Evolutionary conservation across 2,888 invertebrate species (phyloP), one percentile per base, ranked within the genome.

Genomic region (Anodontia alba): DNA sequence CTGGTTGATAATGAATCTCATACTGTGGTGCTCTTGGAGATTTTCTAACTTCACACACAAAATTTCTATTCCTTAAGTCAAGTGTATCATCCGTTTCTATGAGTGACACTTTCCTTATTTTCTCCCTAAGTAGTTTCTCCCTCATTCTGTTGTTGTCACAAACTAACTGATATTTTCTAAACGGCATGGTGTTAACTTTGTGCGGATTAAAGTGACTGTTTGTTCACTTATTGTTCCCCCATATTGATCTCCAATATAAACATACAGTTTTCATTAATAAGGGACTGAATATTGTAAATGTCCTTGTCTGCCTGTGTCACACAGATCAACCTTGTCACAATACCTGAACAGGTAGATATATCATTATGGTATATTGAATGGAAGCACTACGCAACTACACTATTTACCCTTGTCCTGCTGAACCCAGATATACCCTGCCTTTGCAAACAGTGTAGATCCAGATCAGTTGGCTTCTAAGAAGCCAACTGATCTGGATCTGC

Each of bases 1-100:
- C 73, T 78, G 81, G 81, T 62, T 81, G 74, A 73, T 81, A 84
- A 72, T 81, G 81, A 7, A 84, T 46, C 33, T 78, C 80, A 73
- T 84, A 84, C 77, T 80, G 73, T 2, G 84, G 84, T 10, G 81
- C 81, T n/a, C 80, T 68, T 7, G 84, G 84, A 31, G 81, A 81
- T 54, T 82, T 84, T 51, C 66, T 36, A 10, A 84, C 84, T 69
- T 78, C 80, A 51, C 75, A 80, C 38, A 80, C 75, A 73, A 75
- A 80, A 70, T 57, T 49, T 42, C 12, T 69, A 26, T 62, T 62
- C 23, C 67, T 20, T 3, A 29, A 7, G n/a, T 43, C 43, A n/a
- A 69, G 1, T 23, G 5, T 62, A 43, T 81, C 79, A 36, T 62
- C 62, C 67, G 66, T 33, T 20, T 70, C 69, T 3, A 49, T 76